These are phyloP conservation scores for Pristionchus maxplancki DNA, from an alignment of 2,888 invertebrate genomes.

Conservation along the genomic window DNA sequence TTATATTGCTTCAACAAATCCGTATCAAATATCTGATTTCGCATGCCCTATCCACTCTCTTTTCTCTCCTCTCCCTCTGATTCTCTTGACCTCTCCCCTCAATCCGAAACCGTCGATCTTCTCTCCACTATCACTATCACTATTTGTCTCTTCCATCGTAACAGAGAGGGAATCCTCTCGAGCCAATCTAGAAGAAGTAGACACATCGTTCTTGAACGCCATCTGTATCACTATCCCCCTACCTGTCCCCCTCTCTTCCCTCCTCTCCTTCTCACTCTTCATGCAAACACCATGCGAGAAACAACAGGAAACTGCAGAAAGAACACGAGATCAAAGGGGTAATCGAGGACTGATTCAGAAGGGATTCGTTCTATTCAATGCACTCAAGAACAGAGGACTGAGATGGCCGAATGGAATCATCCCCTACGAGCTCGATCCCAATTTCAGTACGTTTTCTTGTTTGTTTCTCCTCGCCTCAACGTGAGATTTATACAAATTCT, in stretches of 20 bases:
- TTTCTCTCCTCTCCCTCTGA: background rate
- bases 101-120: background rate
- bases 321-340: background rate
- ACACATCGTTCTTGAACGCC: background rate
- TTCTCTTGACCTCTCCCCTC: constrained; percentile 24
- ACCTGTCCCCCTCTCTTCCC: background rate
- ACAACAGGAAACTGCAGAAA: background rate
- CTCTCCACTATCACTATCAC: constrained; percentile 33
- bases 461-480: background rate
- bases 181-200: background rate
- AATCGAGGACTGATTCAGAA: constrained; percentile 57
- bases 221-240: background rate
- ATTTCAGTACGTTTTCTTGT: constrained; percentile 73
- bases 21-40: background rate
- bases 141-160: constrained; percentile 41
- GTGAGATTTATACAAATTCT: too few species aligned
- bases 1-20: background rate
- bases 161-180: constrained; percentile 40
- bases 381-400: constrained; percentile 73
- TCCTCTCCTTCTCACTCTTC: background rate
- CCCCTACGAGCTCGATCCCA: constrained; percentile 74
- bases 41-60: background rate
- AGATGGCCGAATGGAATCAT: constrained; percentile 73
- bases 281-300: constrained; percentile 8
- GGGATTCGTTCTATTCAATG: constrained; percentile 71